Evolutionary conservation across 1,140 invertebrate genomes (phyloP), one percentile per base, ranked within the genome.

Genomic region (Stenopsyche tienmushanensis): DNA sequence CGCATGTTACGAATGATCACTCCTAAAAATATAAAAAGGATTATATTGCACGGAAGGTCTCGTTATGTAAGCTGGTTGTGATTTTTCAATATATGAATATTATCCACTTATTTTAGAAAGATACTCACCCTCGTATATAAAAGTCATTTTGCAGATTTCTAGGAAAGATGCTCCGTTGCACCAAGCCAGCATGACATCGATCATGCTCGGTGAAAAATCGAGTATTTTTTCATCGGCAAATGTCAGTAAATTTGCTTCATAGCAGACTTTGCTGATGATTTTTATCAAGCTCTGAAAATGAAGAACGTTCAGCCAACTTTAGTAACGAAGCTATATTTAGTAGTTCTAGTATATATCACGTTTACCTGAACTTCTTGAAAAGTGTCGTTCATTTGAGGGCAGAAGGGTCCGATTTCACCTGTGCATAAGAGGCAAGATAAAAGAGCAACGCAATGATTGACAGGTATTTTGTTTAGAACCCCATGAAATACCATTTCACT

Each of bases 401-500:
- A n/a, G n/a, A n/a, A n/a, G n/a, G n/a, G n/a, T n/a, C n/a, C n/a
- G n/a, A n/a, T n/a, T n/a, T 34, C 29, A 34, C 29, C 97, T 77
- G 98, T 93, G 75, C 96, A 99, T 0, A 99, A 95, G 79, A 99
- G 95, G 80, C 96, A 98, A 77, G 94, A 96, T 3, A 99, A 82
- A 5, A 99, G 77, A n/a, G 97, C 89, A 49, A 90, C 92, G 63
- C 87, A 86, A 76, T 98, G 92, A 1, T 90, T 85, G 7, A 91
- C 83, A 13, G 85, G 88, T 26, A 99, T 79, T 45, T 90, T 80
- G 78, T 93, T 96, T 76, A 99, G 99, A 10, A 96, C 86, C 23
- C 96, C 96, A 79, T 97, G 96, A 74, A 99, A 99, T 29, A 99
- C 88, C 89, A 99, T 88, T 85, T 99, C 97, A 0, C 97, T 99